Evolutionary conservation across 2,888 invertebrate genomes (phyloP).

Genomic region (Gasteruption jaculator): DNA sequence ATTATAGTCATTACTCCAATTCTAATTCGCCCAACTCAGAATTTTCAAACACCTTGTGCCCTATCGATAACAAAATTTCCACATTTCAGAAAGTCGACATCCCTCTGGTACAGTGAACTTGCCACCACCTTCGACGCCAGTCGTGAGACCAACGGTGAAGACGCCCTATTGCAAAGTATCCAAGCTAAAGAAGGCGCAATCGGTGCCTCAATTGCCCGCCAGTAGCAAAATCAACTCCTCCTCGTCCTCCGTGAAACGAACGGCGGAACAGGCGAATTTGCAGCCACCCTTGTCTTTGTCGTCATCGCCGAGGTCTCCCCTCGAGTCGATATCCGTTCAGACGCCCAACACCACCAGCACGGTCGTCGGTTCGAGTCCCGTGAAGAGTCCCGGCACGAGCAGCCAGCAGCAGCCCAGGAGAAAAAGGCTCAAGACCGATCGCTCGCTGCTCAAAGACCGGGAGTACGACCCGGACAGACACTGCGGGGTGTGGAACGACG

Average conservation of each 20-base stretch:
- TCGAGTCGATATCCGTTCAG: constrained; percentile 39
- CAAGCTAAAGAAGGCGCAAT: constrained; percentile 43
- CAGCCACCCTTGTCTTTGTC: constrained; percentile 33
- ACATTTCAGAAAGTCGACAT: constrained; percentile 49
- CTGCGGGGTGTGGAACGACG: constrained; percentile 71
- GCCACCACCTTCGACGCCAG: constrained; percentile 42
- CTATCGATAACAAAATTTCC: too few species aligned
- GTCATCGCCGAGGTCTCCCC: constrained; percentile 43
- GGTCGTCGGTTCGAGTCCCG: constrained; percentile 33
- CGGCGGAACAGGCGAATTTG: constrained; percentile 31
- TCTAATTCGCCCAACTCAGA: too few species aligned
- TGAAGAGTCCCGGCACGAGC: constrained; percentile 39
- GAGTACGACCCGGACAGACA: constrained; percentile 81
- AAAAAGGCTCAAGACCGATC: constrained; percentile 46
- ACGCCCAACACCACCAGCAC: constrained; percentile 20
- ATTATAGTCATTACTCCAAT: too few species aligned
- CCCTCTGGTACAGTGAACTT: constrained; percentile 42
- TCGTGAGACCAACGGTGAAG: constrained; percentile 39
- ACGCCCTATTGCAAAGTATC: constrained; percentile 48
- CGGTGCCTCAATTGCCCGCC: constrained; percentile 22
- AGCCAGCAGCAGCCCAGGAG: constrained; percentile 40
- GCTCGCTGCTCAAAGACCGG: constrained; percentile 53
- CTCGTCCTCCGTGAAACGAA: constrained; percentile 39
- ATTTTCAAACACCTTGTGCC: too few species aligned
- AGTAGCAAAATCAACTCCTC: constrained; percentile 35